Conservation (phyloP, 2,888 invertebrate species). For the Athalia circularis region DNA sequence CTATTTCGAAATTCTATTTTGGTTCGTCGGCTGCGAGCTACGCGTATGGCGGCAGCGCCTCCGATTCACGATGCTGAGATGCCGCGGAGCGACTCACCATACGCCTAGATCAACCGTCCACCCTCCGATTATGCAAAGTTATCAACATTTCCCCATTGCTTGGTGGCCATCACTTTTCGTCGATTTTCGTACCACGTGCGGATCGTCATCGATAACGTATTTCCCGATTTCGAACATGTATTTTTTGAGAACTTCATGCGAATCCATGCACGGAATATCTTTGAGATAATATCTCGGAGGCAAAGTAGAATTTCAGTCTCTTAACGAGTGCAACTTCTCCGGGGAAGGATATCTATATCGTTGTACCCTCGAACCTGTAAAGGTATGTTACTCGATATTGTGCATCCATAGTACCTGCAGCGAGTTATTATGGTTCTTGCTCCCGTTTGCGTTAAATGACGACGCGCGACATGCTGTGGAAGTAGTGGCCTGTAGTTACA, state of each 20-base stretch:
- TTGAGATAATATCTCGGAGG: too few species aligned
- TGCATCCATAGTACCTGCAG: slow-evolving; percentile 59
- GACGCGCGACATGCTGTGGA: neutral
- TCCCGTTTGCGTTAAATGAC: neutral
- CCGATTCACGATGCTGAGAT: slow-evolving; percentile 26
- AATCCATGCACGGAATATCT: too few species aligned
- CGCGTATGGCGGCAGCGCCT: slow-evolving; percentile 47
- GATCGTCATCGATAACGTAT: neutral
- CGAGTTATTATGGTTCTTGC: slow-evolving; percentile 29
- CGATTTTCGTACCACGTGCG: neutral
- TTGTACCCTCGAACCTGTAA: slow-evolving; percentile 11
- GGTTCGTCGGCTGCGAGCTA: slow-evolving; percentile 68
- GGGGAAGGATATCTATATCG: slow-evolving; percentile 22
- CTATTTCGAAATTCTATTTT: slow-evolving; percentile 74
- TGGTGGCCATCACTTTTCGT: neutral
- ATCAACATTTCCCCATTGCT: neutral
- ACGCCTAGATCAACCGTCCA: neutral
- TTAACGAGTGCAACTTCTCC: slow-evolving; percentile 14
- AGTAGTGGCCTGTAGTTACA: neutral
- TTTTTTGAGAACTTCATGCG: too few species aligned
- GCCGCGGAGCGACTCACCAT: slow-evolving; percentile 4
- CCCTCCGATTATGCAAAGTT: neutral
- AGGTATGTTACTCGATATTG: slow-evolving; percentile 55
- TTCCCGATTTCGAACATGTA: too few species aligned
- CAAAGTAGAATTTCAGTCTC: slow-evolving; percentile 13